These are phyloP conservation scores for Caranx ignobilis DNA, from an alignment of 2,113 vertebrate species.

Conservation along the genomic window DNA sequence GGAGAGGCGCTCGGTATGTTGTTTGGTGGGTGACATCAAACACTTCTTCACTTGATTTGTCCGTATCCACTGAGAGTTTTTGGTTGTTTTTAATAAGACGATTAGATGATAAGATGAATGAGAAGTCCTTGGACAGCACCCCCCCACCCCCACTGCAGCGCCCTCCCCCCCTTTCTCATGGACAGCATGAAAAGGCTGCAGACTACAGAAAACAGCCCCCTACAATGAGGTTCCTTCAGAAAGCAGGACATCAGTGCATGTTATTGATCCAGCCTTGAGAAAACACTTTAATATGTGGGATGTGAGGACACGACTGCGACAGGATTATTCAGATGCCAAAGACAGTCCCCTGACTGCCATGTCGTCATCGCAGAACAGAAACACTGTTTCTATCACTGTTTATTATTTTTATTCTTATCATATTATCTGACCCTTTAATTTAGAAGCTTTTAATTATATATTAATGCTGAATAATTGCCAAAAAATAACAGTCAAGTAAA, in stretches of 20 bases:
- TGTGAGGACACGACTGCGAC: not conserved
- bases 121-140: slow-evolving; percentile 24
- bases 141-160: not conserved
- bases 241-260: not conserved
- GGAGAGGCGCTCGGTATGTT: slow-evolving; percentile 5
- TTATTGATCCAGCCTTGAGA: slow-evolving; percentile 3
- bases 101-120: not conserved
- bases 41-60: slow-evolving; percentile 18
- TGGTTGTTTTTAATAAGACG: slow-evolving; percentile 31
- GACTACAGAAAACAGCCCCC: slow-evolving; percentile 24
- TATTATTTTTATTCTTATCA: not conserved
- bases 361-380: not conserved
- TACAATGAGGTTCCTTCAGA: not conserved
- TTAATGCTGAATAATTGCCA: no score
- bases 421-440: no score
- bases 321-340: not conserved
- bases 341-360: not conserved
- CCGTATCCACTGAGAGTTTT: slow-evolving; percentile 10
- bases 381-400: not conserved
- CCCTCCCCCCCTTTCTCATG: not conserved
- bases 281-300: not conserved
- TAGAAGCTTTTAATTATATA: no score
- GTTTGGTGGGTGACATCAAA: slow-evolving; percentile 11
- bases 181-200: slow-evolving; percentile 21
- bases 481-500: no score